phyloP scores from a whole-genome alignment of 2,888 invertebrate species.

The Chrysolina haemoptera region DNA sequence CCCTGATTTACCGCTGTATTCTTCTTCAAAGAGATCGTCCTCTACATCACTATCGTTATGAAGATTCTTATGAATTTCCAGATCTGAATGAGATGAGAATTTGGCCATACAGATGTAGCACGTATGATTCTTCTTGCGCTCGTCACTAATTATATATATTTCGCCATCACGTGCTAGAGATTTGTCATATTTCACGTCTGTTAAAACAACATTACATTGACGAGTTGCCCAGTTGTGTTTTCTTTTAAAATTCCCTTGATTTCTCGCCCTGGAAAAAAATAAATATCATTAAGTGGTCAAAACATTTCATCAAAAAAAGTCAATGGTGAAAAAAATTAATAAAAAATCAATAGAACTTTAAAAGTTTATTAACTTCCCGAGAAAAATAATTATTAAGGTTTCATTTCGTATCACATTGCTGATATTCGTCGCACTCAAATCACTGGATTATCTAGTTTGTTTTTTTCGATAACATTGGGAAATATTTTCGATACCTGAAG shows the following conservation, averaged over 20 bases:
- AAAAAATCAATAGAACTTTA: no score
- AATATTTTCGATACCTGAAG: no score
- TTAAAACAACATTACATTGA: slow-evolving; percentile 35
- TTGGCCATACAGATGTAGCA: slow-evolving; percentile 49
- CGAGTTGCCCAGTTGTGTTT: slow-evolving; percentile 1
- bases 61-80: slow-evolving; percentile 37
- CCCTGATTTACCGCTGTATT: background rate
- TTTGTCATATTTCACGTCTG: slow-evolving; percentile 38
- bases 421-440: no score
- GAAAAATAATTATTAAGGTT: no score
- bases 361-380: no score
- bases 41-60: slow-evolving; percentile 38
- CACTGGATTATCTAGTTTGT: no score
- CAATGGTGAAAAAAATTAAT: no score
- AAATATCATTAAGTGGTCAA: background rate
- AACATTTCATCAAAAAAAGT: no score
- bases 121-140: slow-evolving; percentile 42
- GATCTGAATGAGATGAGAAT: slow-evolving; percentile 31
- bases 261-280: slow-evolving; percentile 38
- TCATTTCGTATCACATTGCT: no score
- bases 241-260: background rate
- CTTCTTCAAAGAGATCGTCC: slow-evolving; percentile 44
- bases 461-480: no score
- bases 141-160: slow-evolving; percentile 23
- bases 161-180: slow-evolving; percentile 11